Conservation (phyloP, 2,113 vertebrate genomes). For the Ornithorhynchus anatinus region DNA sequence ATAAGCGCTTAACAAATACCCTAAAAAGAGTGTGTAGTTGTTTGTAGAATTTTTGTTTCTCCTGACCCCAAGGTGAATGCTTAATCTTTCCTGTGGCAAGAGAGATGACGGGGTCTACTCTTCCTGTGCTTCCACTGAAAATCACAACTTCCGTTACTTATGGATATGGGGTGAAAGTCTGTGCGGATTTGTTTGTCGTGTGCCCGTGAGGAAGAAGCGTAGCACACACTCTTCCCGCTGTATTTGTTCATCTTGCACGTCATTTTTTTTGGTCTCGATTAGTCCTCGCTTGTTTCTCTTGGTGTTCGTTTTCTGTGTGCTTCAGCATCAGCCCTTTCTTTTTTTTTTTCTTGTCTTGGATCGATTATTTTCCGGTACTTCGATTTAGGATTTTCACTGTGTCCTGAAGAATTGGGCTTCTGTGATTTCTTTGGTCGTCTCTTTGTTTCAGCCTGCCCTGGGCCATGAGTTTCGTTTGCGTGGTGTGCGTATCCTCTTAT, state of each 20-base stretch:
- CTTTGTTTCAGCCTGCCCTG: neutral
- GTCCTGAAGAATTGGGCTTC: neutral
- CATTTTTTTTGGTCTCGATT: no score
- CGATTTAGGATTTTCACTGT: neutral
- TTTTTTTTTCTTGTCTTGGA: neutral
- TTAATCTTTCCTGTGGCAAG: neutral
- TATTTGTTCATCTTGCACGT: neutral
- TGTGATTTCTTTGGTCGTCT: neutral
- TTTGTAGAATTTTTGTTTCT: no score
- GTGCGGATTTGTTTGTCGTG: no score
- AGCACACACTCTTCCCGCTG: neutral
- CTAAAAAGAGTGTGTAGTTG: no score
- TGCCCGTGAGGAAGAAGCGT: neutral
- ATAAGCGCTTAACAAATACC: no score
- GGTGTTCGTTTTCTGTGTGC: neutral
- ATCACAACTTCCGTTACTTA: no score
- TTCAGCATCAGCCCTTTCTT: neutral
- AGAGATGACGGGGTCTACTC: neutral
- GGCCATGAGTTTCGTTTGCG: no score
- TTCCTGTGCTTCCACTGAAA: no score
- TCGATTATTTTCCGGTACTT: neutral
- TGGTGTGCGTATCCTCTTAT: no score
- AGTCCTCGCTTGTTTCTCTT: no score
- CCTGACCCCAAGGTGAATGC: neutral
- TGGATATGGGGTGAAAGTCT: no score